Evolutionary conservation across 1,140 invertebrate species (phyloP).

Genomic region (Camponotus floridanus): DNA sequence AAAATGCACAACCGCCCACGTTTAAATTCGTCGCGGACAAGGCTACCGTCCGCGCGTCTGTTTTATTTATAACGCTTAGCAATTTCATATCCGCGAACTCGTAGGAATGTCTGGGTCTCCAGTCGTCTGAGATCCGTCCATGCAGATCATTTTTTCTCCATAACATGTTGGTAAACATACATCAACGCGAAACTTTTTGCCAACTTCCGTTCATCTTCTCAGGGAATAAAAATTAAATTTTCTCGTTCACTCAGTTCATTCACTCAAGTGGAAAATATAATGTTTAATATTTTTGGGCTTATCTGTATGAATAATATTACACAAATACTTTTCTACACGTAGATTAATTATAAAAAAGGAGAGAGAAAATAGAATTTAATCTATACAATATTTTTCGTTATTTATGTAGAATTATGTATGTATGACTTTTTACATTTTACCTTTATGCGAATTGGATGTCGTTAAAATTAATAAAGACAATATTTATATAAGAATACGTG

Average conservation of each 20-base stretch:
- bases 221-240: neutral
- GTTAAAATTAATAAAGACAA: neutral
- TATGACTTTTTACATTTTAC: neutral
- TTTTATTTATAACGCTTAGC: conserved; percentile 58
- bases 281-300: neutral
- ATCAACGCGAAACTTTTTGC: conserved; percentile 5
- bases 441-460: neutral
- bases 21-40: conserved; percentile 53
- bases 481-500: neutral
- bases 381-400: too few species aligned
- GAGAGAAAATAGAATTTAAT: too few species aligned
- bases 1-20: conserved; percentile 51
- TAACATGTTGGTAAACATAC: conserved; percentile 30
- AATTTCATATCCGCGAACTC: conserved; percentile 29
- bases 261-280: neutral
- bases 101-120: conserved; percentile 14
- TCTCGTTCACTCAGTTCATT: too few species aligned
- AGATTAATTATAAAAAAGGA: neutral
- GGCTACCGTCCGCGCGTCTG: conserved; percentile 19
- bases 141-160: conserved; percentile 17
- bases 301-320: too few species aligned
- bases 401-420: too few species aligned
- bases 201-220: conserved; percentile 6
- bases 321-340: neutral
- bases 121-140: neutral